Percentiles rank a stretch among this genome's conserved stretches.
Conservation (phyloP, 92 coral and sea anemone species). For the Zoanthus sansibaricus region DNA sequence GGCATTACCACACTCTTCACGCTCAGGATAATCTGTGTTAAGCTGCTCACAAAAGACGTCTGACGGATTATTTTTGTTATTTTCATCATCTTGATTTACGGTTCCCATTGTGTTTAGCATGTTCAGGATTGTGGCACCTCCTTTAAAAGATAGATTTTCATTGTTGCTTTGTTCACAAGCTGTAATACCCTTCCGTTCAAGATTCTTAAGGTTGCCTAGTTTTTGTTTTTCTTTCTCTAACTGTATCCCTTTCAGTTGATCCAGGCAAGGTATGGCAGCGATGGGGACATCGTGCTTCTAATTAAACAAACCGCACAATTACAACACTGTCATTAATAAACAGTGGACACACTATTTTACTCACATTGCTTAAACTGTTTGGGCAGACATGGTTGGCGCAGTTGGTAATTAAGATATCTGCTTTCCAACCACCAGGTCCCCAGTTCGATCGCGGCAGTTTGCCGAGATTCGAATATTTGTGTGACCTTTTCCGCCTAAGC, state of each 20-base stretch:
- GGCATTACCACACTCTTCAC: not conserved
- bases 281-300: slow-evolving; percentile 98
- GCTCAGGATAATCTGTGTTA: not conserved
- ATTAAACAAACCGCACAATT: too few species aligned
- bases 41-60: not conserved
- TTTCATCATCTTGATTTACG: not conserved
- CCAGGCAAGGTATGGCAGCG: slow-evolving; percentile 96
- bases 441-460: too few species aligned
- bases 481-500: too few species aligned
- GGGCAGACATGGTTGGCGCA: too few species aligned
- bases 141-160: not conserved
- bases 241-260: slow-evolving; percentile 74
- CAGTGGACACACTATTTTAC: too few species aligned
- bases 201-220: not conserved
- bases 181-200: not conserved
- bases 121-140: slow-evolving; percentile 44
- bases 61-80: not conserved
- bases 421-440: too few species aligned
- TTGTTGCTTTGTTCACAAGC: not conserved
- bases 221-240: not conserved
- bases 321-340: too few species aligned
- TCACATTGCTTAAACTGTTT: too few species aligned
- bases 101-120: slow-evolving; percentile 58
- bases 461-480: too few species aligned
- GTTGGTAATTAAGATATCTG: too few species aligned